Evolutionary conservation across 2,888 invertebrate genomes (phyloP), one percentile per base, ranked within the genome.

Genomic region (Ormyrus thymus): DNA sequence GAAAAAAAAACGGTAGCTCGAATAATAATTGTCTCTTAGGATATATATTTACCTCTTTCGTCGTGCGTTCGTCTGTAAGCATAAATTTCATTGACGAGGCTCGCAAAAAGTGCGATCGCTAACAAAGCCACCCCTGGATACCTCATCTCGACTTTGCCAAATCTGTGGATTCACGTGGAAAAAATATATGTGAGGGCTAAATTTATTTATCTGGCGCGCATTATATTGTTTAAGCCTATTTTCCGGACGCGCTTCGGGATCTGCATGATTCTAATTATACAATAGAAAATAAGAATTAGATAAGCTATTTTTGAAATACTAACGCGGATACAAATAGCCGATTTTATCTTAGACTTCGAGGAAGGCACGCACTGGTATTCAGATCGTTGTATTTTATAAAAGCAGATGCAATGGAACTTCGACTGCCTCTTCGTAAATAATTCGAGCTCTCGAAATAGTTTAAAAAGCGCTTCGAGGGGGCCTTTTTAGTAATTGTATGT

Each of bases 291-390:
- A 78, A 51, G 66, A 48, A 48, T 66, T 7, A 7, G 50, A 61
- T 71, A 66, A 78, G 61, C 43, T 78, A 78, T 78, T 69, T 78
- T 73, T 59, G 55, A 72, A 71, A 55, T 65, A 59, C 65, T 61
- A 29, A 53, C 70, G 58, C 11, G 46, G 66, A 66, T 53, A 13
- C 58, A 43, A 66, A 66, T 15, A 72, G 59, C 72, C 59, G 72
- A 77, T 72, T 71, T 65, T 77, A 77, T 77, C 77, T 77, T 29
- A n/a, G 66, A 53, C 43, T 72, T 13, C 58, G 59, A 46, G 53
- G 72, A 77, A 66, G 29, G 58, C 10, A 13, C 7, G 11, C 0
- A 46, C 10, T 10, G 65, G 76, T 71, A 77, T 71, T 77, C 58
- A 46, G 71, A 70, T 65, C 76, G 58, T n/a, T 15, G 15, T 46